Base-by-base conservation (phyloP, 2,797 vertebrate species). In the Acanthopagrus latus region DNA sequence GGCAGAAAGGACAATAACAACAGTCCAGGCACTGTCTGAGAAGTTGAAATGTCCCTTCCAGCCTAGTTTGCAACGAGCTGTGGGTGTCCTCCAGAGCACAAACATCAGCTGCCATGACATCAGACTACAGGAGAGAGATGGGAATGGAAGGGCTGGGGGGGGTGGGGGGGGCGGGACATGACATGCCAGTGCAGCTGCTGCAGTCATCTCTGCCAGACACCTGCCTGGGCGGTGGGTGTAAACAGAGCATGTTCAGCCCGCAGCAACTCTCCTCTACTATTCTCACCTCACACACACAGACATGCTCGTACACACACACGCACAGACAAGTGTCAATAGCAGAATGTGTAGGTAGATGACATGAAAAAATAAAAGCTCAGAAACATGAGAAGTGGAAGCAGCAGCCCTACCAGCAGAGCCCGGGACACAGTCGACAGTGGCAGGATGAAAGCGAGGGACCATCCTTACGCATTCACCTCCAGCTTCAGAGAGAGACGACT, bases 391-490 rank as follows among this genome's bases (percentile, higher is more conserved):
- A 48, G 66, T 41, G 58, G 76, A 62, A 75, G 67, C 55, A 17
- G 71, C 43, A 33, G 78, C 74, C 73, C 90, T 88, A 92, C 87
- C 92, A 18, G 51, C 70, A 57, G 65, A 81, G 84, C 89, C 86
- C 63, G 62, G 86, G 81, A 88, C 84, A 76, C 82, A 1, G 88
- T 80, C 71, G 29, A 88, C 88, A 7, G 60, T 52, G 65, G 71
- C 66, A 43, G 80, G 64, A 79, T 83, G 51, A 88, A 85, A 47
- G 83, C 85, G 75, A 52, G 76, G 65, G 89, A 70, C 83, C 78
- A 89, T 93, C 94, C 93, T 85, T 81, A 84, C 90, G 85, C 64
- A 81, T 88, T 88, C 71, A 88, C 85, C 82, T 86, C 85, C 73
- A 74, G 82, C 76, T 80, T 20, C 65, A 80, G 47, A 80, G 57